Evolutionary conservation across 2,888 invertebrate species (phyloP).

Genomic region (Polydrusus tereticollis): DNA sequence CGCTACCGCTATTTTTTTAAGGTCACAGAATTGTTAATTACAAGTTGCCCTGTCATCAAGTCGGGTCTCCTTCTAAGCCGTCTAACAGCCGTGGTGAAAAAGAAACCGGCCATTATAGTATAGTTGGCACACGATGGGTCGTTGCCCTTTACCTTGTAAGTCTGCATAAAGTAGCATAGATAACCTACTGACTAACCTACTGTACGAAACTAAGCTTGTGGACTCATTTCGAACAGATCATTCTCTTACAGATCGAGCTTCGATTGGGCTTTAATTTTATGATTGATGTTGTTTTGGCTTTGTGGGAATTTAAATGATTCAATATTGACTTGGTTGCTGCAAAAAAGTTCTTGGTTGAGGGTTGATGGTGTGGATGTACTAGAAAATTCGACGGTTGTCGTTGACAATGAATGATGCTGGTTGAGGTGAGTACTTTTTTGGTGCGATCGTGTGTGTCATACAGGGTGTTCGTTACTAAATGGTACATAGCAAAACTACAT

Average conservation of each 20-base stretch:
- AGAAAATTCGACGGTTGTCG: too few species aligned
- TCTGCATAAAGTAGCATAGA: constrained; percentile 24
- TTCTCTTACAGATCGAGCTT: neutral
- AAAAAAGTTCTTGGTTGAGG: too few species aligned
- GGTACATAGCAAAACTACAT: too few species aligned
- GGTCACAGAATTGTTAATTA: constrained; percentile 20
- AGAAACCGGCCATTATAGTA: constrained; percentile 39
- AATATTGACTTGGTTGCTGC: too few species aligned
- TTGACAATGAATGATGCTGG: too few species aligned
- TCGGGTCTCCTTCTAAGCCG: constrained; percentile 5
- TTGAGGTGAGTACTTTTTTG: too few species aligned
- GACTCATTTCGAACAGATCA: neutral
- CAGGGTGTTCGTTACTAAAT: too few species aligned
- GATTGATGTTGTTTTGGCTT: neutral
- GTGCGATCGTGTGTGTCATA: too few species aligned
- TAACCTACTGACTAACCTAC: constrained; percentile 40
- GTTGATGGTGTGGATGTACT: too few species aligned
- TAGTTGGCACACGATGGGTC: constrained; percentile 32
- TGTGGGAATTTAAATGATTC: neutral
- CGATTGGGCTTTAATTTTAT: neutral
- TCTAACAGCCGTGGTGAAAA: constrained; percentile 13
- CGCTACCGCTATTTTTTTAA: constrained; percentile 27
- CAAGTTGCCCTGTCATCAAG: constrained; percentile 30
- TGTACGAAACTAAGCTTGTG: neutral
- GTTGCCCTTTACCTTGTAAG: constrained; percentile 46